Conservation (phyloP, 1,140 invertebrate species). For the Physella acuta region DNA sequence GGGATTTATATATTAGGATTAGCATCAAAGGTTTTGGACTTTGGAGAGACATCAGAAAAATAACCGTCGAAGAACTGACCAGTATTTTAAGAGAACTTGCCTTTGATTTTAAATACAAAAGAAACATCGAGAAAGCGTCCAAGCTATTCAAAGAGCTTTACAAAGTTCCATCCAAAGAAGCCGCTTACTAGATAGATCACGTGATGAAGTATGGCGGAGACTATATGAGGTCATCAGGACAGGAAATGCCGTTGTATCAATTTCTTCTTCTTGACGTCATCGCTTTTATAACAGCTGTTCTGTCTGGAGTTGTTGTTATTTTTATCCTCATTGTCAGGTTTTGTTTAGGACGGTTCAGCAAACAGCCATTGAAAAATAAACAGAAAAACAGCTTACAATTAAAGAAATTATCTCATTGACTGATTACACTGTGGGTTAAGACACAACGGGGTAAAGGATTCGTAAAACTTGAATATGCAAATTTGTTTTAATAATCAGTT, state of each 20-base stretch:
- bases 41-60: constrained; percentile 17
- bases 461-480: too few species aligned
- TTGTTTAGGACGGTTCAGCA: too few species aligned
- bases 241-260: constrained; percentile 33
- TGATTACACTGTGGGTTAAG: too few species aligned
- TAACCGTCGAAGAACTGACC: constrained; percentile 24
- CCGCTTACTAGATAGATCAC: constrained; percentile 41
- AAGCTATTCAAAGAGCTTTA: constrained; percentile 35
- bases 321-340: too few species aligned
- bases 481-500: too few species aligned
- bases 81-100: constrained; percentile 29
- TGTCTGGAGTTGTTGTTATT: too few species aligned
- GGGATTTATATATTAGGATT: too few species aligned
- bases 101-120: constrained; percentile 30
- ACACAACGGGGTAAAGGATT: too few species aligned
- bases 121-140: constrained; percentile 36
- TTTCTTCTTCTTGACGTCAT: constrained; percentile 38
- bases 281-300: too few species aligned
- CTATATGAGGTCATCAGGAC: constrained; percentile 31
- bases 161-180: constrained; percentile 30
- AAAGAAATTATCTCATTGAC: too few species aligned
- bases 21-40: constrained; percentile 23
- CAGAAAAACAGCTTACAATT: too few species aligned
- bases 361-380: too few species aligned
- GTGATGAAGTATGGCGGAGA: constrained; percentile 42